phyloP scores from a whole-genome alignment of 2,113 vertebrate species.

The Carassius auratus region DNA sequence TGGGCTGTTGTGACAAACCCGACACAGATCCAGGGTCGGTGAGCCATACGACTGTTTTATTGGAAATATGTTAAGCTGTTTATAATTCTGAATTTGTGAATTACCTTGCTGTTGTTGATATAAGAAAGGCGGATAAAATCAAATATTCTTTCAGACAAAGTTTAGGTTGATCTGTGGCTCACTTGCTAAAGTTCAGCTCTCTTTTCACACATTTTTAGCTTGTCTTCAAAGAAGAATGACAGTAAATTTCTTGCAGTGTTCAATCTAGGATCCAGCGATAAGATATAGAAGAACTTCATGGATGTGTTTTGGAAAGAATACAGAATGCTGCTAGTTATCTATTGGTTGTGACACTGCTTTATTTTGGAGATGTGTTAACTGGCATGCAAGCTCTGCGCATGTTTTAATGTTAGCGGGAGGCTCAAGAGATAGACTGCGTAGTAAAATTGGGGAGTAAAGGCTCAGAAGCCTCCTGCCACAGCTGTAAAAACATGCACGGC shows the following conservation, averaged over 20 bases:
- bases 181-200: background rate
- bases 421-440: background rate
- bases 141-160: no score
- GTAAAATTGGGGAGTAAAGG: conserved; percentile 38
- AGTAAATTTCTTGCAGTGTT: background rate
- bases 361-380: background rate
- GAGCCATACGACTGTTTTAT: no score
- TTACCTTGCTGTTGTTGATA: no score
- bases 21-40: no score
- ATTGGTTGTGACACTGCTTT: background rate
- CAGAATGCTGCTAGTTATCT: background rate
- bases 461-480: conserved; percentile 19
- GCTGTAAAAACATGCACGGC: conserved; percentile 47
- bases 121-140: no score
- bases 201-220: background rate
- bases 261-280: background rate
- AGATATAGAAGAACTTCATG: background rate
- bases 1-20: no score
- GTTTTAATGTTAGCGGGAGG: background rate
- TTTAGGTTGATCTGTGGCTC: no score
- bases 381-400: background rate
- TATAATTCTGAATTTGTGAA: no score
- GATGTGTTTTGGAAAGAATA: background rate
- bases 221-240: no score
- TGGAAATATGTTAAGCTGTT: no score